Conservation (phyloP, 2,113 vertebrate genomes). For the Chinchilla lanigera region DNA sequence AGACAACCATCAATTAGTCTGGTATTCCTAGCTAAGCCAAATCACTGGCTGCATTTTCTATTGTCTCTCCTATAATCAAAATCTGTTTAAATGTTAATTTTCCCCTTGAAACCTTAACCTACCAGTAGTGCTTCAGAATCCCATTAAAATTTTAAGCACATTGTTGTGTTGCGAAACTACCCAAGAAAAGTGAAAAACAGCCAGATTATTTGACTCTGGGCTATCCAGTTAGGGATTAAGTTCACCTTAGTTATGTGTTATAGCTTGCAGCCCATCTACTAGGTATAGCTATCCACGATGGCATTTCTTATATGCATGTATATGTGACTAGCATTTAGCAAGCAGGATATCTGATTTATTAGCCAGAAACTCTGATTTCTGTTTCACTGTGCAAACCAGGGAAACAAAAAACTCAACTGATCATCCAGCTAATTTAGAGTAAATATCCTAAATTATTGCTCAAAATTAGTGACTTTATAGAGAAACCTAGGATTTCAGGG, state of each 20-base stretch:
- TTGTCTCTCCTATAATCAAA: constrained; percentile 39
- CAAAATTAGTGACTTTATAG: constrained; percentile 28
- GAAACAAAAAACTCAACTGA: neutral
- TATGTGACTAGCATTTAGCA: neutral
- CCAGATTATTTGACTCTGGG: neutral
- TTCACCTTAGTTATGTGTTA: neutral
- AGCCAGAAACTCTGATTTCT: neutral
- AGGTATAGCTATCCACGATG: neutral
- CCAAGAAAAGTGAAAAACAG: neutral
- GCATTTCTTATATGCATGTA: neutral
- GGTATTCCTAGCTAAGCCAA: constrained; percentile 31
- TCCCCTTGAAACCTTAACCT: constrained; percentile 38
- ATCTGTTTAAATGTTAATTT: constrained; percentile 66
- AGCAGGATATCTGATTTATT: neutral
- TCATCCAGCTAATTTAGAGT: constrained; percentile 26
- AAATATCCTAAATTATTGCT: constrained; percentile 7
- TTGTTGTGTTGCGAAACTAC: constrained; percentile 9
- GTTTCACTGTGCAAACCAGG: neutral
- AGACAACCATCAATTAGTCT: constrained; percentile 53
- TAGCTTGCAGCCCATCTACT: neutral
- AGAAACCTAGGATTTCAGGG: constrained; percentile 18
- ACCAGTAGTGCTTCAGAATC: constrained; percentile 18
- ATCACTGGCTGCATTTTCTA: constrained; percentile 41
- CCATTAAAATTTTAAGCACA: constrained; percentile 52
- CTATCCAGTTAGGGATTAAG: neutral